These are phyloP conservation scores for Cyclopterus lumpus DNA, from an alignment of 2,797 vertebrate species.

Conservation along the genomic window DNA sequence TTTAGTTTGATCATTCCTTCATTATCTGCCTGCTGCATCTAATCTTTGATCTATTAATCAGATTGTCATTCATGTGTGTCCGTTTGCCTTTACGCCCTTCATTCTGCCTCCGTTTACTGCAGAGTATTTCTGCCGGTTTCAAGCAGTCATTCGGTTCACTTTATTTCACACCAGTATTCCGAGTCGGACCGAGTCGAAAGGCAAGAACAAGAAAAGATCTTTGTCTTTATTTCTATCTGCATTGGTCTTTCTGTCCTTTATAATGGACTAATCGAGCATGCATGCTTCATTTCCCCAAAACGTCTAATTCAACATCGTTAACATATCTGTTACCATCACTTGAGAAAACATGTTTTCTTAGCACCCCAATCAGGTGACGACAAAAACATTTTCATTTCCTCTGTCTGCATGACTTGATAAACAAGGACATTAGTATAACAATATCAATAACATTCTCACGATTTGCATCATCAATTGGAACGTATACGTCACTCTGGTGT, in stretches of 20 bases:
- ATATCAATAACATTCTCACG: constrained; percentile 7
- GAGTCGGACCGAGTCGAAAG: constrained; percentile 5
- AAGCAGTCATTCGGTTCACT: constrained; percentile 20
- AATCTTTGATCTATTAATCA: constrained; percentile 52
- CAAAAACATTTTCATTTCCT: constrained; percentile 6
- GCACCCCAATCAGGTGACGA: background rate
- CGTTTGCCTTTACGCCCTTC: constrained; percentile 30
- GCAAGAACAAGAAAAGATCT: background rate
- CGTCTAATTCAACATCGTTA: constrained; percentile 8
- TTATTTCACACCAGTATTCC: constrained; percentile 37
- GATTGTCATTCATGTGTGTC: constrained; percentile 44
- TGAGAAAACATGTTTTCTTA: constrained; percentile 9
- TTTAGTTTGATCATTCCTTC: constrained; percentile 32
- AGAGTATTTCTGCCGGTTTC: constrained; percentile 12
- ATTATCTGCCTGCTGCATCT: constrained; percentile 46
- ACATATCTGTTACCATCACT: constrained; percentile 18
- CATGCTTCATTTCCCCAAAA: constrained; percentile 3
- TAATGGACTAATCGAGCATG: constrained; percentile 20
- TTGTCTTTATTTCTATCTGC: background rate
- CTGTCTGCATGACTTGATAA: constrained; percentile 3
- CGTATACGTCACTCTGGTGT: background rate
- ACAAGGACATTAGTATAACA: constrained; percentile 17
- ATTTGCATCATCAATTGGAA: constrained; percentile 39
- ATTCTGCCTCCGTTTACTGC: constrained; percentile 11
- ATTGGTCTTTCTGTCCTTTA: constrained; percentile 1